phyloP scores from a whole-genome alignment of 2,797 vertebrate species.

The Mormyrus hasselquistii region DNA sequence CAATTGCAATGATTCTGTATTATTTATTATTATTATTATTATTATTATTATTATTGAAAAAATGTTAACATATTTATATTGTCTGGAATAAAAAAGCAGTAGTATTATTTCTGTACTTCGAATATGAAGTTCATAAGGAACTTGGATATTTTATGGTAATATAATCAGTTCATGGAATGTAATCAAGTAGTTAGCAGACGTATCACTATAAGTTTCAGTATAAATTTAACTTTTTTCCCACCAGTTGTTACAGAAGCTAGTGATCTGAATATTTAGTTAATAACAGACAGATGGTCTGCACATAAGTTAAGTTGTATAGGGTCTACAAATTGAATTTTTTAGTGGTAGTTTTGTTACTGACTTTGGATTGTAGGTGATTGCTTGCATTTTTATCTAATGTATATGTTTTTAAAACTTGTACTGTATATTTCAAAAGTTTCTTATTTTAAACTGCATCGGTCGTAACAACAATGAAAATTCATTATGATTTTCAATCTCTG shows the following conservation, averaged over 20 bases:
- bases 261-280: not conserved
- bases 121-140: not conserved
- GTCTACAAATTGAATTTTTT: not conserved
- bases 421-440: not conserved
- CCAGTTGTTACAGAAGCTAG: not conserved
- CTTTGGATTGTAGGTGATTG: not conserved
- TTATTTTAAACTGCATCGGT: not conserved
- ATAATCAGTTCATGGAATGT: not conserved
- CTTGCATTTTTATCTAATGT: slow-evolving; percentile 8
- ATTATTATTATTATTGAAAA: not conserved
- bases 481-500: not conserved
- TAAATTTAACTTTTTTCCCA: not conserved
- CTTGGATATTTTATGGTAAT: not conserved
- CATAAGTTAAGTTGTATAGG: not conserved
- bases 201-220: not conserved
- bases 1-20: not conserved
- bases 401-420: not conserved
- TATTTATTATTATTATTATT: slow-evolving; percentile 5
- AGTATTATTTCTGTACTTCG: not conserved
- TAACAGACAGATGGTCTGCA: not conserved
- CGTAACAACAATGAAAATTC: not conserved
- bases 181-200: not conserved
- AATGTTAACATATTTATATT: not conserved
- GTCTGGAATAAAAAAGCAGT: not conserved
- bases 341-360: slow-evolving; percentile 20